Conservation (phyloP, 1,140 invertebrate genomes). For the Conopomorpha cramerella region DNA sequence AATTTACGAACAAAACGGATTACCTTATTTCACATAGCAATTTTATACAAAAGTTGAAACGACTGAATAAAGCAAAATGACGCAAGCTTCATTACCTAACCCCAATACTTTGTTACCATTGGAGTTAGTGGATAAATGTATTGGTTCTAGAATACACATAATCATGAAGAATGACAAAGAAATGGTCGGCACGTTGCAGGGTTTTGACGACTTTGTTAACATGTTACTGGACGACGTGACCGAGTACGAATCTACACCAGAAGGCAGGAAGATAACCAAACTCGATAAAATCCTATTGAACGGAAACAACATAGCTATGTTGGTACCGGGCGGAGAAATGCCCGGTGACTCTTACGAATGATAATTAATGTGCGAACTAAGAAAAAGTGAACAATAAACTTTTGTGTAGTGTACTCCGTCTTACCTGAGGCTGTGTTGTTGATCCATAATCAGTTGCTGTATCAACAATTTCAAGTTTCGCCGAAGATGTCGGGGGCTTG, state of each 20-base stretch:
- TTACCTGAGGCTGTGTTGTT: constrained; percentile 76
- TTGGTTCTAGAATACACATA: constrained; percentile 98
- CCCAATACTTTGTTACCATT: constrained; percentile 48
- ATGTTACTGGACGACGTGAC: constrained; percentile 94
- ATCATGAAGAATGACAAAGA: constrained; percentile 99
- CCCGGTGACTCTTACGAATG: constrained; percentile 44
- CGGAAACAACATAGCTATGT: constrained; percentile 99
- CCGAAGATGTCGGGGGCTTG: constrained; percentile 64
- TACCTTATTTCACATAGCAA: too few relatives aligned
- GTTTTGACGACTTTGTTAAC: constrained; percentile 99
- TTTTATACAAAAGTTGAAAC: too few relatives aligned
- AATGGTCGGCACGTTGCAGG: constrained; percentile 95
- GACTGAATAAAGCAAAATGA: too few relatives aligned
- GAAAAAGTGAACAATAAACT: constrained; percentile 19
- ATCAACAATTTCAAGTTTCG: constrained; percentile 67
- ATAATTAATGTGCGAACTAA: constrained; percentile 60
- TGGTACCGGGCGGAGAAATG: constrained; percentile 61
- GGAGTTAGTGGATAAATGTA: constrained; percentile 99
- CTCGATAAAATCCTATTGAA: constrained; percentile 98
- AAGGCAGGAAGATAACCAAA: constrained; percentile 95
- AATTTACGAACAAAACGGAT: too few relatives aligned
- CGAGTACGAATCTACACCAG: constrained; percentile 94
- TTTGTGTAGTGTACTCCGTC: constrained; percentile 65
- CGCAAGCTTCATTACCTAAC: constrained; percentile 34
- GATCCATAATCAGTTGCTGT: constrained; percentile 83